A percentile compares a stretch with the other conserved stretches of the same genome.
Evolutionary conservation across 2,113 vertebrate species (phyloP).

Genomic region (Brachyhypopomus occidentalis): DNA sequence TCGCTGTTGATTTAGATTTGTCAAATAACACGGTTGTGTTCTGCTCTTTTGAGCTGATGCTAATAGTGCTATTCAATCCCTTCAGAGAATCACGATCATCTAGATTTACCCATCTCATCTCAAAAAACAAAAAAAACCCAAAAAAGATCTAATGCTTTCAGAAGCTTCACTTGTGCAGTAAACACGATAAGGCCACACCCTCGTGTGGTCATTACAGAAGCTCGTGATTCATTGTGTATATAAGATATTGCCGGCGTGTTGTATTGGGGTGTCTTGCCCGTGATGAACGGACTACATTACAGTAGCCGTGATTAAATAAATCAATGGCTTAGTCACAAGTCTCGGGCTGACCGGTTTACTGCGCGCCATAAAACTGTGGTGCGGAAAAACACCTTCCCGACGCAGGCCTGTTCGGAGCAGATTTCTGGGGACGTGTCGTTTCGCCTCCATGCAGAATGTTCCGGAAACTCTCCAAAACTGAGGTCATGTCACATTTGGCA

Average conservation of each 20-base stretch:
- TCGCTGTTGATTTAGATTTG: not conserved
- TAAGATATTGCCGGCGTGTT: constrained; percentile 5
- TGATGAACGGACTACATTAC: constrained; percentile 1
- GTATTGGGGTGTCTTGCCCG: constrained; percentile 9
- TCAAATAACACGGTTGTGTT: not conserved
- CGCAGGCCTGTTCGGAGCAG: not conserved
- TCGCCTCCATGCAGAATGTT: too few species aligned
- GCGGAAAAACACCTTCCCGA: not conserved
- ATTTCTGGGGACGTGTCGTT: too few species aligned
- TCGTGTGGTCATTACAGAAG: not conserved
- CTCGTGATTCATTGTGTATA: constrained; percentile 25
- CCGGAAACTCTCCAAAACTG: too few species aligned
- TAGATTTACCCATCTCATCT: not conserved
- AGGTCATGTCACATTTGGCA: too few species aligned
- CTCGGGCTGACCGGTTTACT: constrained; percentile 7
- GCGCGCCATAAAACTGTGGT: not conserved
- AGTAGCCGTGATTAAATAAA: not conserved
- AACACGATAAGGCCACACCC: not conserved
- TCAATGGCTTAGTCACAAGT: not conserved
- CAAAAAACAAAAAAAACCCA: too few species aligned
- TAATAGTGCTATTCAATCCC: not conserved
- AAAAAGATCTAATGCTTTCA: not conserved
- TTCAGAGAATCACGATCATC: not conserved
- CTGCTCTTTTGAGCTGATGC: not conserved
- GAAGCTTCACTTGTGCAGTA: not conserved